Base-by-base conservation (phyloP, 1,140 invertebrate genomes). In the Drosophila subpulchrella region DNA sequence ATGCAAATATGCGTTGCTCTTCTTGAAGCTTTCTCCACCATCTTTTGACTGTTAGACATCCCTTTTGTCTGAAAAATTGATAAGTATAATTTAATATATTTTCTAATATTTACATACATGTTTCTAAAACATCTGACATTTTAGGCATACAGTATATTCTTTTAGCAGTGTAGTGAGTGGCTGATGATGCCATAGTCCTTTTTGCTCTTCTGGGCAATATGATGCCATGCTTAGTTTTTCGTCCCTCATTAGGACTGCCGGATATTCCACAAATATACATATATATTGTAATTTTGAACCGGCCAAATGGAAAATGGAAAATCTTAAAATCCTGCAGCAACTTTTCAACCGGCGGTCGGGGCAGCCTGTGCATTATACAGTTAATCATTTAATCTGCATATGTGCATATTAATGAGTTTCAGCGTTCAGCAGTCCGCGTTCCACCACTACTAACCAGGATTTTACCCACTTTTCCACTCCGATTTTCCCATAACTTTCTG, bases 371-470 rank as follows among this genome's bases (percentile, higher is more conserved):
- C 58, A 58, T 58, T 81, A 73, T 74, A 65, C 81, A 71, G 76
- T 86, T 81, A 83, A 90, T 90, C 79, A 80, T 55, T 74, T 90
- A 90, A 90, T 90, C 88, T 90, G 77, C 82, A 85, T 85, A 83
- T 90, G 86, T 74, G 78, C 79, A 86, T 90, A 90, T 90, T 90
- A 90, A 90, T 75, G 81, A 81, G 61, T 63, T 71, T 65, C 60
- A 48, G 20, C 34, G 13, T 38, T 30, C 56, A 6, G 11, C 15
- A 13, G 8, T 47, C 41, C 41, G n/a, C 10, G 42, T 44, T 44
- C 42, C 1, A 10, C n/a, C 30, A 17, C 30, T 27, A 50, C n/a
- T 17, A 38, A 12, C 55, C 34, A 4, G 30, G 4, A 24, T 36
- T 27, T 36, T 30, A 3, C 39, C 68, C 17, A 4, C 13, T 46